Conservation (phyloP, 53 echinoderm and acorn worm species). For the Luidia sarsii region DNA sequence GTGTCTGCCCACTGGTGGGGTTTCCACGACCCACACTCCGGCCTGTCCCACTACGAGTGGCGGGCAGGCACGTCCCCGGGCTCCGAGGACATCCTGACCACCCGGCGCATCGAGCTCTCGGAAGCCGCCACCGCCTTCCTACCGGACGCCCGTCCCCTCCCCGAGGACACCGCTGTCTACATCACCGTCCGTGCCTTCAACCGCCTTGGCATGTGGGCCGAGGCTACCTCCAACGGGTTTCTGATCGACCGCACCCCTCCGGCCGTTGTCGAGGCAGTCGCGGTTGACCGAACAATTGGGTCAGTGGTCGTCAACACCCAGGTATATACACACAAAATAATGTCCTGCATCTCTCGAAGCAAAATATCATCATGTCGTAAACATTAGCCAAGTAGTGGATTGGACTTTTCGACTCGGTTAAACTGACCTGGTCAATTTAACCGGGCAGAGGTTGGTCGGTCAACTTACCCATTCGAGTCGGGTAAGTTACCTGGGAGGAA, state of each 20-base stretch:
- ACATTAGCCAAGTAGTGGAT: too few species aligned
- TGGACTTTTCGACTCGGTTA: too few species aligned
- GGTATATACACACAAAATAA: slow-evolving; percentile 12
- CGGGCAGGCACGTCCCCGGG: slow-evolving; percentile 60
- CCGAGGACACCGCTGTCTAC: slow-evolving; percentile 8
- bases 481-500: too few species aligned
- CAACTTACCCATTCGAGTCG: too few species aligned
- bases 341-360: too few species aligned
- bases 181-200: slow-evolving; percentile 56
- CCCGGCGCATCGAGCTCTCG: slow-evolving; percentile 23
- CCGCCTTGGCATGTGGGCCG: slow-evolving; percentile 36
- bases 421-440: too few species aligned
- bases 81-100: slow-evolving; percentile 37
- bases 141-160: slow-evolving; percentile 2
- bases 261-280: slow-evolving; percentile 4
- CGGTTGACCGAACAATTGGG: background rate
- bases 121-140: slow-evolving; percentile 15
- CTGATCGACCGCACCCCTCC: slow-evolving; percentile 42
- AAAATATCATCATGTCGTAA: too few species aligned
- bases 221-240: slow-evolving; percentile 56
- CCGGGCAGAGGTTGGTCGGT: too few species aligned
- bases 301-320: slow-evolving; percentile 5
- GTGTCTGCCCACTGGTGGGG: slow-evolving; percentile 64
- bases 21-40: slow-evolving; percentile 61
- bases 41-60: slow-evolving; percentile 55